A percentile compares a stretch with the other conserved stretches of the same genome.
phyloP scores from a whole-genome alignment of 2,797 vertebrate genomes.

The Darevskia mixta region DNA sequence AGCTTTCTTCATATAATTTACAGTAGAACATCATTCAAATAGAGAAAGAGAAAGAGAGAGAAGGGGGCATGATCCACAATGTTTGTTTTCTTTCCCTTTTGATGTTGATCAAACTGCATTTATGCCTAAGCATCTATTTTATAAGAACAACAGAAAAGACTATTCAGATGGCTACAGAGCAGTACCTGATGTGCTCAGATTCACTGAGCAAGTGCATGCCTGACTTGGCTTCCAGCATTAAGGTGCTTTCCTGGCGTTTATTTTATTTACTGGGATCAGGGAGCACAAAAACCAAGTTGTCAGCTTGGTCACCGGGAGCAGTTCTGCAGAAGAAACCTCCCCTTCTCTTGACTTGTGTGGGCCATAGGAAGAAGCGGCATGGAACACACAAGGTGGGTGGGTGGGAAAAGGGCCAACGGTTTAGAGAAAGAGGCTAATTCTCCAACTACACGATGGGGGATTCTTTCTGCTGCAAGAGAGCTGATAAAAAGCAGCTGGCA shows the following conservation, averaged over 20 bases:
- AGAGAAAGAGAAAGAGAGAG: not conserved
- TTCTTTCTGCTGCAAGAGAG: conserved; percentile 14
- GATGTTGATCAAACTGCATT: not conserved
- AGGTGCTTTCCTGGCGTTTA: not conserved
- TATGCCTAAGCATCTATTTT: not conserved
- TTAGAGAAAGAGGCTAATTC: conserved; percentile 19
- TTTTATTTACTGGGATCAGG: not conserved
- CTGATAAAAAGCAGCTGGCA: conserved; percentile 23
- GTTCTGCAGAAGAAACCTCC: not conserved
- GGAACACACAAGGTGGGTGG: not conserved
- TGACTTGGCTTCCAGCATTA: not conserved
- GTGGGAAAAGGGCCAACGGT: not conserved
- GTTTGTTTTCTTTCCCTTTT: not conserved
- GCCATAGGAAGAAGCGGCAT: not conserved
- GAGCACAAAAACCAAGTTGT: not conserved
- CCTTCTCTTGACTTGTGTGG: not conserved
- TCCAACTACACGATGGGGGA: not conserved
- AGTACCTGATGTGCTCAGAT: not conserved
- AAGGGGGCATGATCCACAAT: too few relatives aligned
- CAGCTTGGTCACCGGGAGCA: not conserved
- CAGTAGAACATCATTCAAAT: not conserved
- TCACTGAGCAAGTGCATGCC: not conserved
- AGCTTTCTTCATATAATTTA: not conserved
- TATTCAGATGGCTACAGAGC: not conserved
- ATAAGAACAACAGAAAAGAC: not conserved